Evolutionary conservation across 2,888 invertebrate species (phyloP), one percentile per base, ranked within the genome.

Genomic region (Harpalus rubripes): DNA sequence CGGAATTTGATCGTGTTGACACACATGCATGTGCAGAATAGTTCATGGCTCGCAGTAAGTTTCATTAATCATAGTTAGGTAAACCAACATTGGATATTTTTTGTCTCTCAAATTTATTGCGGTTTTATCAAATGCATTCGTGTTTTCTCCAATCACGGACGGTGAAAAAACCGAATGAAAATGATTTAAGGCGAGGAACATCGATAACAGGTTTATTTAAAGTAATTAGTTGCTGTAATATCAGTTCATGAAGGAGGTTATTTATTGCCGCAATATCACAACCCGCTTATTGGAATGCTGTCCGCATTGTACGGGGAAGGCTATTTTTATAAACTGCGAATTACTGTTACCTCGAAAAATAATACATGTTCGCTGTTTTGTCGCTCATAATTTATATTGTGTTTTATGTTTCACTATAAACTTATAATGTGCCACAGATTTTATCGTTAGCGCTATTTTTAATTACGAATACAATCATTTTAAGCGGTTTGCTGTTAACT

Each of bases 191-290:
- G 58, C 78, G 56, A 56, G 16, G 58, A 78, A 58, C 32, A 58
- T 26, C 78, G 78, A 78, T 78, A 78, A 78, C 78, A 78, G 78
- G 78, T 78, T 78, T 78, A 78, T 78, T 78, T 78, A 78, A 78
- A 58, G 58, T 78, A 78, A 78, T 58, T 78, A 78, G 58, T 78
- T 78, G 78, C 26, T 74, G 74, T 74, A 74, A 74, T 68, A 68
- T 68, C 68, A 39, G 68, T 68, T 68, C 68, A 74, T 74, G 72
- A 74, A 74, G 72, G 44, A 44, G 44, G 72, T 74, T 44, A 74
- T 74, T 74, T 74, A 74, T 74, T 74, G 12, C 72, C 41, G 41
- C 44, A 74, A 74, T 74, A 74, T 74, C 72, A 41, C 52, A 44
- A 41, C 72, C 72, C 72, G 41, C 7, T 74, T 74, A 44, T 68